phyloP scores from a whole-genome alignment of 2,113 vertebrate species.

The Tragelaphus imberbis region DNA sequence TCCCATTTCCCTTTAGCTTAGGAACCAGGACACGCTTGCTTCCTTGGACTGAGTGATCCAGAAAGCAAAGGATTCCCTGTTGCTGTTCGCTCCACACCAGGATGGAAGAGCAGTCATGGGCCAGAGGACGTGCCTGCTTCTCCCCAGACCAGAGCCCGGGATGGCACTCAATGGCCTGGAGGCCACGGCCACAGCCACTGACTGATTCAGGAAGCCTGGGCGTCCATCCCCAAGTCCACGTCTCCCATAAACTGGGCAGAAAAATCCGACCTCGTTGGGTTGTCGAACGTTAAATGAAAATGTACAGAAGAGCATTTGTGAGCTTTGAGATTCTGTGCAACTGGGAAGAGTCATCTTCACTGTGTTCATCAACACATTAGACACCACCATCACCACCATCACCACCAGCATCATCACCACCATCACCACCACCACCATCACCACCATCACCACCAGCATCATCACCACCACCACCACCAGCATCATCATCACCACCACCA shows the following conservation, averaged over 20 bases:
- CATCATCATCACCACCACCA: fast-evolving
- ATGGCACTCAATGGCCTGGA: neutral
- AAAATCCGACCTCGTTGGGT: fast-evolving
- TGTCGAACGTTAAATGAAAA: neutral
- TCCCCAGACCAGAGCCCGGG: neutral
- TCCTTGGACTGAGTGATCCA: neutral
- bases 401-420: fast-evolving
- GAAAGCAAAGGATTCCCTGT: neutral
- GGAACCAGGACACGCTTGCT: neutral
- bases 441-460: fast-evolving
- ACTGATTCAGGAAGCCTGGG: neutral
- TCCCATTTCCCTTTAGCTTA: neutral
- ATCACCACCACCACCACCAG: fast-evolving
- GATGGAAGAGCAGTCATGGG: neutral
- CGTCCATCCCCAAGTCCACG: neutral
- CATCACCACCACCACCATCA: fast-evolving
- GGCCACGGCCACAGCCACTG: fast-evolving
- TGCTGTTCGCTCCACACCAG: fast-evolving
- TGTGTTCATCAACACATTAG: neutral
- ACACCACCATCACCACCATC: fast-evolving
- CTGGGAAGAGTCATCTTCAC: neutral
- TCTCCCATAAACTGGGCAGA: neutral
- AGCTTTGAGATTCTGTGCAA: neutral
- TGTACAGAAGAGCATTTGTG: neutral
- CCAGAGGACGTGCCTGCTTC: neutral